Evolutionary conservation across 1,140 invertebrate genomes (phyloP), one percentile per base, ranked within the genome.

Genomic region (Drosophila neocordata): DNA sequence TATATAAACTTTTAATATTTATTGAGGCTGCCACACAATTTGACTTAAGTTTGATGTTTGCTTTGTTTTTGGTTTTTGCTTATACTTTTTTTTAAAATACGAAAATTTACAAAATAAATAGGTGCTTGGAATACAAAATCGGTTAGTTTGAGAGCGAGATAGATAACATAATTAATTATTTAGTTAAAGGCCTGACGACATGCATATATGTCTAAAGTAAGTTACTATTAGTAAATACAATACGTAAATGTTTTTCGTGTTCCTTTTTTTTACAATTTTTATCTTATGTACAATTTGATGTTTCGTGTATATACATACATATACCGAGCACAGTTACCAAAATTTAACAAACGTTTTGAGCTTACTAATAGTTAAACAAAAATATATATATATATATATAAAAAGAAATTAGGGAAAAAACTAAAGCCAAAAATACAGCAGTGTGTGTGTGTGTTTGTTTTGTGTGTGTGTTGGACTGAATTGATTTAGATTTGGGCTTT

Each of bases 271-370:
- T 52, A 44, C 15, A 44, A 44, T 44, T 15, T 18, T 44, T 41
- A 7, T 13, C 15, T 48, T 48, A 48, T 18, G 13, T 6, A 44
- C 41, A 48, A 48, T 48, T 48, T 48, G 27, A 31, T 31, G 27
- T 31, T 6, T 31, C 27, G 27, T 31, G 7, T 31, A 31, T 44
- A 44, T 7, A 15, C 18, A 44, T 38, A n/a, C n/a, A n/a, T 38
- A n/a, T 68, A n/a, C 13, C 12, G 53, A 58, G 64, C 63, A 69
- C 63, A 65, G 65, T 31, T 53, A 65, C 65, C 55, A 70, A 59
- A 58, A 7, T 57, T 65, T 13, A 65, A 65, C 62, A 27, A 31
- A 73, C 51, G 34, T 13, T 15, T 38, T 66, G 55, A 44, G 9
- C 71, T 60, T 65, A 59, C 9, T 12, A 73, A 73, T 56, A 56